Evolutionary conservation across 2,797 vertebrate genomes (phyloP).

Genomic region (Tapera naevia): DNA sequence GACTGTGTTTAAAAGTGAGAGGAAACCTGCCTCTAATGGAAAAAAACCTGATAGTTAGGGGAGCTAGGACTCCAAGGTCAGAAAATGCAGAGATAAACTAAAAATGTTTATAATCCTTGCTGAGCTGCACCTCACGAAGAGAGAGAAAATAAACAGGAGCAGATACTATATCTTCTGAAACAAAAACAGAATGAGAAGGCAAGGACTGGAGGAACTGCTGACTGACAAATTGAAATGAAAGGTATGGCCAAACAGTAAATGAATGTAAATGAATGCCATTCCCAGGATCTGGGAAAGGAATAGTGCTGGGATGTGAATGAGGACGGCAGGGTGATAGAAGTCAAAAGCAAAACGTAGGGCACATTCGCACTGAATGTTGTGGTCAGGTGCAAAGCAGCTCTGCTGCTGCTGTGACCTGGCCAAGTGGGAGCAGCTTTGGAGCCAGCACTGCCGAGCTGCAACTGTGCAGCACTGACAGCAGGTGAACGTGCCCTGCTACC

Average conservation of each 20-base stretch:
- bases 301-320: neutral
- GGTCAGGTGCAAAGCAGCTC: neutral
- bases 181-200: neutral
- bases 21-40: neutral
- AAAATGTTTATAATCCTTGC: neutral
- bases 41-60: neutral
- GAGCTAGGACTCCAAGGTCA: neutral
- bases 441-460: neutral
- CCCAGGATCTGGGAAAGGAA: neutral
- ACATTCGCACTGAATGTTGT: accelerated
- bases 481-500: neutral
- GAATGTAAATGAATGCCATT: neutral
- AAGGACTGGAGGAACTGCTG: neutral
- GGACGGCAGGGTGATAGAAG: neutral
- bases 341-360: neutral
- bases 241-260: neutral
- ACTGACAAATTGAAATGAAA: neutral
- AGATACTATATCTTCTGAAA: neutral
- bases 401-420: neutral
- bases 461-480: accelerated
- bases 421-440: neutral
- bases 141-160: neutral
- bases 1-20: neutral
- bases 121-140: neutral
- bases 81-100: neutral